Evolutionary conservation across 2,888 invertebrate species (phyloP).

Genomic region (Drosophila sordidula): DNA sequence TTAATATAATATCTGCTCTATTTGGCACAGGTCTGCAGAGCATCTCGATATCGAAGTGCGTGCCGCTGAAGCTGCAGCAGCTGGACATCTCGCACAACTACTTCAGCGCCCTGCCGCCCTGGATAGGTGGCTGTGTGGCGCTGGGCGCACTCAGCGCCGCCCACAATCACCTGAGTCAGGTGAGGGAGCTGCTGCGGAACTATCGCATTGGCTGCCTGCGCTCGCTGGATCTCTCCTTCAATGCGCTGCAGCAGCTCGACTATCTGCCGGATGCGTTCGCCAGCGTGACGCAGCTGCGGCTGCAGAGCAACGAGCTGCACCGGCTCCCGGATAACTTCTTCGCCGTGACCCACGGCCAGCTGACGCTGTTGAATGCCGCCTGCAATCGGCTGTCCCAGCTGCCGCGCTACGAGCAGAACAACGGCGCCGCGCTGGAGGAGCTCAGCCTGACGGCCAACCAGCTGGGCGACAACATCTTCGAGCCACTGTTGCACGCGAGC

Average conservation of each 20-base stretch:
- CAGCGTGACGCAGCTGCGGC: constrained; percentile 88
- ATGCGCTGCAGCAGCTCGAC: constrained; percentile 90
- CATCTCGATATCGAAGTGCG: constrained; percentile 88
- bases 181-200: constrained; percentile 91
- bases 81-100: constrained; percentile 93
- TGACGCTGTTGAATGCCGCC: constrained; percentile 91
- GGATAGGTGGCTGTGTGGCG: constrained; percentile 91
- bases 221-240: constrained; percentile 91
- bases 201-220: constrained; percentile 90
- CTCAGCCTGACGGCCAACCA: constrained; percentile 91
- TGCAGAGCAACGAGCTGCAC: constrained; percentile 92
- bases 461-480: constrained; percentile 89
- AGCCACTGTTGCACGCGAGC: constrained; percentile 88
- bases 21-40: constrained; percentile 89
- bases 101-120: constrained; percentile 90
- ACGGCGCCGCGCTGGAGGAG: constrained; percentile 88
- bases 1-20: constrained; percentile 6
- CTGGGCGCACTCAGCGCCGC: constrained; percentile 90
- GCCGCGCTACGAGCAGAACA: constrained; percentile 85
- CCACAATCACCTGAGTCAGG: constrained; percentile 89
- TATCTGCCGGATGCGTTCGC: constrained; percentile 86
- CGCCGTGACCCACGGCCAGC: constrained; percentile 87
- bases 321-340: constrained; percentile 92
- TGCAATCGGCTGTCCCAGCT: constrained; percentile 91
- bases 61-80: constrained; percentile 90